phyloP scores from a whole-genome alignment of 2,113 vertebrate genomes.

The Epinephelus cyanopodus region DNA sequence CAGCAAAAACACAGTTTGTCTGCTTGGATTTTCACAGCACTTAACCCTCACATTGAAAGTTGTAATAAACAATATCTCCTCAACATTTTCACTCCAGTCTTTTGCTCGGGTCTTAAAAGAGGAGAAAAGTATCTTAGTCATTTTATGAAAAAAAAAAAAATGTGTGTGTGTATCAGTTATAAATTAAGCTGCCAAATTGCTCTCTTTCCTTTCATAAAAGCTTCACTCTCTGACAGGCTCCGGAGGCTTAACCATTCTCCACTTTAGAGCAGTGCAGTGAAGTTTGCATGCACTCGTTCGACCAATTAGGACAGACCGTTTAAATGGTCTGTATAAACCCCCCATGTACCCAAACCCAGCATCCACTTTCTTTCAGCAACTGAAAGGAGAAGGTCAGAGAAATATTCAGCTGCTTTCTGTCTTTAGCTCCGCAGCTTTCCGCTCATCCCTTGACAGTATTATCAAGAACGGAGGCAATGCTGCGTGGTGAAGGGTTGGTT shows the following conservation, averaged over 20 bases:
- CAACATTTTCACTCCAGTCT: background rate
- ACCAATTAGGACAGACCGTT: conserved; percentile 36
- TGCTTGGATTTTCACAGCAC: background rate
- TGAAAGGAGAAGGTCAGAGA: conserved; percentile 39
- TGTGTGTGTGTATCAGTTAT: conserved; percentile 4
- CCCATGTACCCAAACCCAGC: conserved; percentile 2
- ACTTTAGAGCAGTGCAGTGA: background rate
- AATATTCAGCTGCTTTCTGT: conserved; percentile 17
- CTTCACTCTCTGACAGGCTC: conserved; percentile 8
- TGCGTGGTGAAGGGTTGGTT: conserved; percentile 55
- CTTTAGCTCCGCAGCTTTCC: conserved; percentile 32
- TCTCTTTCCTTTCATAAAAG: conserved; percentile 16
- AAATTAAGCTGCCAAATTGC: conserved; percentile 32
- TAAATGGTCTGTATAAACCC: conserved; percentile 16
- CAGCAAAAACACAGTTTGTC: background rate
- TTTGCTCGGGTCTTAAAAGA: conserved; percentile 9
- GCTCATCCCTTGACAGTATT: conserved; percentile 49
- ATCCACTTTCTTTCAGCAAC: background rate
- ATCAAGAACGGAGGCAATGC: conserved; percentile 43
- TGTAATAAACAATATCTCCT: background rate
- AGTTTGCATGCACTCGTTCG: conserved; percentile 22
- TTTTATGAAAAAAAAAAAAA: background rate
- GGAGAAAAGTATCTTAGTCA: background rate
- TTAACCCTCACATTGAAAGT: background rate
- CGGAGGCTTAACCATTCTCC: conserved; percentile 10